Percentiles rank a stretch among this genome's conserved stretches.
Conservation (phyloP, 2,888 invertebrate genomes). For the Bugula neritina region DNA sequence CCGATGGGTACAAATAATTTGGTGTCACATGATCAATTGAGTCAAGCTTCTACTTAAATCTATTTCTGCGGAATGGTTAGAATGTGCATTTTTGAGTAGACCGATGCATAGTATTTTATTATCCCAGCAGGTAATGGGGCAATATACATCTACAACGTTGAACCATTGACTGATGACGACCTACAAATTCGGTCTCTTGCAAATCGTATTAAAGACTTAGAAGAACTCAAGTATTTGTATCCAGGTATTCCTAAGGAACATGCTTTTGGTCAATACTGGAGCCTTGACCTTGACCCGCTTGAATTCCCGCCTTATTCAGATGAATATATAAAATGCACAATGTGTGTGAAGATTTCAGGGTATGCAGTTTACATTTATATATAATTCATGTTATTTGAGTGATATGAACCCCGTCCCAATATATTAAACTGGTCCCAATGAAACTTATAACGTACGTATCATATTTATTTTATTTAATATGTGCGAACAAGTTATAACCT, state of each 20-base stretch:
- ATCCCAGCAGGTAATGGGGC: conserved; percentile 6
- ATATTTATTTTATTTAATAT: too few species aligned
- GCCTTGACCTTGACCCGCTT: conserved; percentile 4
- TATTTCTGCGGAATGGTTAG: too few species aligned
- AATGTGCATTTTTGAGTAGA: too few species aligned
- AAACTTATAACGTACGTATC: too few species aligned
- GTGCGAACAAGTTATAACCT: too few species aligned
- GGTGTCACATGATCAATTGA: too few species aligned
- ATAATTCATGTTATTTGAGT: not conserved
- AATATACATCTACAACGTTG: conserved; percentile 61
- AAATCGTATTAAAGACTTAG: conserved; percentile 81
- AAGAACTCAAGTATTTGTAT: conserved; percentile 70
- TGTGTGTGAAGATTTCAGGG: conserved; percentile 18
- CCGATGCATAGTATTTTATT: too few species aligned
- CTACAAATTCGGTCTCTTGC: conserved; percentile 83
- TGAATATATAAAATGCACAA: conserved; percentile 18
- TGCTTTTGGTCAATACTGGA: conserved; percentile 78
- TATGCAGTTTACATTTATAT: not conserved
- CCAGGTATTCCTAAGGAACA: conserved; percentile 77
- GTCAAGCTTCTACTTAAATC: too few species aligned
- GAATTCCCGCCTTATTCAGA: not conserved
- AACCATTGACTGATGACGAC: conserved; percentile 89
- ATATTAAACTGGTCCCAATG: too few species aligned
- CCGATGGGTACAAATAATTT: too few species aligned
- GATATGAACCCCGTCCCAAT: too few species aligned